These are phyloP conservation scores for Eumeta japonica DNA, from an alignment of 1,140 invertebrate species.

Conservation along the genomic window DNA sequence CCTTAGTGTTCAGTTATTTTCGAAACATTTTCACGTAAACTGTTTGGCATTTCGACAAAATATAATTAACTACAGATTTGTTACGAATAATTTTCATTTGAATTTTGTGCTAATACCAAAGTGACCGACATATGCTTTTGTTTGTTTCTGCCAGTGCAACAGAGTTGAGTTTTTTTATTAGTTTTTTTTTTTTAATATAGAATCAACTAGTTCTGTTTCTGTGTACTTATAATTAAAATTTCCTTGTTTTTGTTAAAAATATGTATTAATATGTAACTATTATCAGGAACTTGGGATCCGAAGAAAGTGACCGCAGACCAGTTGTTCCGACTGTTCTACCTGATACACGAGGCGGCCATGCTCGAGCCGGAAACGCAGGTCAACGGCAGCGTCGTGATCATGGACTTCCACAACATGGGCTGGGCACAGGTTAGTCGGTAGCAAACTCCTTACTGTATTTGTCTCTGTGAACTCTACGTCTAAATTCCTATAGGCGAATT, in stretches of 20 bases:
- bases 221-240: neutral
- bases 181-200: too few relatives aligned
- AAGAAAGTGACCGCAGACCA: conserved; percentile 69
- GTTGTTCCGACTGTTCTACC: conserved; percentile 74
- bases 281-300: conserved; percentile 69
- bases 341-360: conserved; percentile 75
- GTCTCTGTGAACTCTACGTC: neutral
- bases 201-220: neutral
- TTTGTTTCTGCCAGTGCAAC: too few relatives aligned
- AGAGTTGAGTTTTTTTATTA: too few relatives aligned
- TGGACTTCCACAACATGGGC: conserved; percentile 76
- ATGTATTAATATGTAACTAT: conserved; percentile 5
- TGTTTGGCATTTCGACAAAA: too few relatives aligned
- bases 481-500: too few relatives aligned
- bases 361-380: conserved; percentile 75
- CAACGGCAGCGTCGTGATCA: conserved; percentile 72
- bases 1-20: too few relatives aligned
- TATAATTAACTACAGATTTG: too few relatives aligned
- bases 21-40: too few relatives aligned
- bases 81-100: too few relatives aligned
- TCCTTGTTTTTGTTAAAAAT: neutral
- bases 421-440: conserved; percentile 66
- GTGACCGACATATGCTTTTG: too few relatives aligned
- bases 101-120: too few relatives aligned
- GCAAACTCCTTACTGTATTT: neutral